Evolutionary conservation across 2,797 vertebrate genomes (phyloP).

Genomic region (Brotogeris chrysoptera): DNA sequence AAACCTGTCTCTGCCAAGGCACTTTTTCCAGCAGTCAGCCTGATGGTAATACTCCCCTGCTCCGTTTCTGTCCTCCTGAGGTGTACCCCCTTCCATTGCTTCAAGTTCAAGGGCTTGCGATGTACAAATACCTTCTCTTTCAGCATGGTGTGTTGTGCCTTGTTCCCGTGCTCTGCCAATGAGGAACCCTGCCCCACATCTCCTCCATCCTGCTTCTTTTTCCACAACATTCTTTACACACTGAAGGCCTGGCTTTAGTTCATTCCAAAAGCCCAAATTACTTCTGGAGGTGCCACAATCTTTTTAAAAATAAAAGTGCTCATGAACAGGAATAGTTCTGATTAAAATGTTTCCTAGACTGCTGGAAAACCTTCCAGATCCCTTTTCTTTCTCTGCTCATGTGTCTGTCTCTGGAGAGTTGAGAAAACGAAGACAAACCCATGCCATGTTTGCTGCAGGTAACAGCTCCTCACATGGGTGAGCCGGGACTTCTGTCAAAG

Average conservation of each 20-base stretch:
- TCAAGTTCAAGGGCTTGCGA: background rate
- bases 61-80: background rate
- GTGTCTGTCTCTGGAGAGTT: background rate
- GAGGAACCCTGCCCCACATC: background rate
- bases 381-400: background rate
- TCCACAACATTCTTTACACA: background rate
- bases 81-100: background rate
- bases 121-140: background rate
- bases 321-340: background rate
- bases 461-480: background rate
- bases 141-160: accelerated
- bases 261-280: background rate
- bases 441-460: background rate
- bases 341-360: background rate
- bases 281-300: background rate
- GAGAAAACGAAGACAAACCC: background rate
- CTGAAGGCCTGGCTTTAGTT: background rate
- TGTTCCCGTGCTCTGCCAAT: background rate
- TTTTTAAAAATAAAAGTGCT: background rate
- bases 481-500: background rate
- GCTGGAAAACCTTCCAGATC: background rate
- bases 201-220: background rate
- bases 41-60: background rate
- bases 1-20: background rate
- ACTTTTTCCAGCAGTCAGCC: background rate